Percentiles rank a stretch among this genome's conserved stretches.
Conservation (phyloP, 2,888 invertebrate species). For the Nomada fucata region DNA sequence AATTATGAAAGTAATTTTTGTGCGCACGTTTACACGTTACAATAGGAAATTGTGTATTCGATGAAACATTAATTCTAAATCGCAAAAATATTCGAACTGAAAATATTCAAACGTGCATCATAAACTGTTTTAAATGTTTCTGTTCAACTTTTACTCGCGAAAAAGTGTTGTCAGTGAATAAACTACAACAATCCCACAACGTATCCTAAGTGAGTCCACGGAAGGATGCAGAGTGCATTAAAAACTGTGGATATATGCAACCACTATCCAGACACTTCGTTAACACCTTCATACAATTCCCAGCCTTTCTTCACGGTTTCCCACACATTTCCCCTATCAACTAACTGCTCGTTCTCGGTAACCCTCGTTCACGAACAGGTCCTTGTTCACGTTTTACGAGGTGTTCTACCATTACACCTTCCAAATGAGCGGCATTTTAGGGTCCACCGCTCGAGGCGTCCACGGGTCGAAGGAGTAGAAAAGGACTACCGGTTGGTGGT, state of each 20-base stretch:
- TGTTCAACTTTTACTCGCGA: too few relatives aligned
- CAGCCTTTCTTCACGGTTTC: background rate
- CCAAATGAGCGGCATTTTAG: slow-evolving; percentile 10
- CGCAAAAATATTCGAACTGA: too few relatives aligned
- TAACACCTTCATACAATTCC: background rate
- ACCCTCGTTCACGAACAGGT: background rate
- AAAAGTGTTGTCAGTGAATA: too few relatives aligned
- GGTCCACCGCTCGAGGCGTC: background rate
- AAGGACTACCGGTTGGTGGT: background rate
- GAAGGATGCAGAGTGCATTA: background rate
- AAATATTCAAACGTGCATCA: too few relatives aligned
- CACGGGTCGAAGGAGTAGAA: background rate
- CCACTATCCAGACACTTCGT: background rate
- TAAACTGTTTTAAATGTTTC: too few relatives aligned
- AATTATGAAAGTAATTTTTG: too few relatives aligned
- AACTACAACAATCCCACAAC: too few relatives aligned
- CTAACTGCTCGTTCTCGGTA: background rate
- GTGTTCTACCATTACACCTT: slow-evolving; percentile 4
- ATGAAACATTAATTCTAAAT: too few relatives aligned
- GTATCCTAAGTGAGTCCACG: too few relatives aligned
- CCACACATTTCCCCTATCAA: slow-evolving; percentile 4
- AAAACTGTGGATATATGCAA: background rate
- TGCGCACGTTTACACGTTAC: too few relatives aligned
- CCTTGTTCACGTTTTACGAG: background rate
- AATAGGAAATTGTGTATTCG: too few relatives aligned